Evolutionary conservation across 2,113 vertebrate genomes (phyloP), one percentile per base, ranked within the genome.

Genomic region (Saguinus midas): DNA sequence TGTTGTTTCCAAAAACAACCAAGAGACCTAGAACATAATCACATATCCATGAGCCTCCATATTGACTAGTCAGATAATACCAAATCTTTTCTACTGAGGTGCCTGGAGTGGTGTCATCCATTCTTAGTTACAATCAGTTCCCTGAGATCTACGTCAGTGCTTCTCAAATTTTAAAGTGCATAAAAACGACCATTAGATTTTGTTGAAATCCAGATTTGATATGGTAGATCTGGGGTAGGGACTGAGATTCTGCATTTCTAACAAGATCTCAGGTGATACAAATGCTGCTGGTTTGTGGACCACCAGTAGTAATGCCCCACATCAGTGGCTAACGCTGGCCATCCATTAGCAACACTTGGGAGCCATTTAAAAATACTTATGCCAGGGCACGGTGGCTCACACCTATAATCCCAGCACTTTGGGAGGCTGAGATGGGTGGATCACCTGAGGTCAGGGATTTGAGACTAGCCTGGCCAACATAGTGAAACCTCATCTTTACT

Each of bases 31-130:
- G 92, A 97, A 87, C 80, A 1, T 21, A 4, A 94, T 92, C 96
- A 96, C 84, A 58, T 70, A 97, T 92, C 87, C 87, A 85, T 92
- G 94, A 97, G 96, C 82, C 92, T 98, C 94, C 83, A 93, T 86
- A 72, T 70, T 97, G 96, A 92, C 20, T 80, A 94, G 92, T 97
- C 82, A 95, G 91, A 92, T 97, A 61, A 96, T 96, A 87, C 90
- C 96, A 95, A 96, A 98, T 87, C 82, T 96, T 90, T 85, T 87
- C 84, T 95, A 82, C 58, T 12, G 79, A 94, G 61, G 84, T 90
- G 55, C 35, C 96, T 93, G 83, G 64, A 37, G 2, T 50, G 27
- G 66, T 91, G 80, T 92, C 17, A 0, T 68, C 35, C 32, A 68
- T 96, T 97, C 95, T 80, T 87, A 97, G 35, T 50, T 68, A 45